Evolutionary conservation across 2,113 vertebrate species (phyloP).

Genomic region (Lamprologus sp.): DNA sequence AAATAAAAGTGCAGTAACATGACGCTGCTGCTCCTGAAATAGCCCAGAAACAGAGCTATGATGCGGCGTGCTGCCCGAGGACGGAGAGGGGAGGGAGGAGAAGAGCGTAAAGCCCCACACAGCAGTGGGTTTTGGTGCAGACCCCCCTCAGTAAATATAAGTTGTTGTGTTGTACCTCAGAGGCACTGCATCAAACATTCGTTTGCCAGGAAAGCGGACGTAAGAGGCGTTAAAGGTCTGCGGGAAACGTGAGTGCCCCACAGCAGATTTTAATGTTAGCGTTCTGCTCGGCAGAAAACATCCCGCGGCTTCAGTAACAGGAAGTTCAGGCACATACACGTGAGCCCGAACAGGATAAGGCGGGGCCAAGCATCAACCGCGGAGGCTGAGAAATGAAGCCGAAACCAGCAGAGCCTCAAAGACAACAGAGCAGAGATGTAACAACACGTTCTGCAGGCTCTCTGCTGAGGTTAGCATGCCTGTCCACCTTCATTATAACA

Average conservation of each 20-base stretch:
- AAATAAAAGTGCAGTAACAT: slow-evolving; percentile 29
- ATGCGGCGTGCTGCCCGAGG: background rate
- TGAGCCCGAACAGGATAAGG: background rate
- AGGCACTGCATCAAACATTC: background rate
- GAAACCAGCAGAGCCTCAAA: background rate
- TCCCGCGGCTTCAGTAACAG: background rate
- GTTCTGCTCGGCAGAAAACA: background rate
- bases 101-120: background rate
- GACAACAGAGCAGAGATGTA: background rate
- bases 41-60: slow-evolving; percentile 11
- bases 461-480: background rate
- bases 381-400: background rate
- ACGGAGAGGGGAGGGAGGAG: background rate
- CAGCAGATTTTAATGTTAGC: background rate
- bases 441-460: background rate
- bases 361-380: background rate
- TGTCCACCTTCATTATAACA: background rate
- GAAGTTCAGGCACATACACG: background rate
- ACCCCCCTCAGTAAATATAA: background rate
- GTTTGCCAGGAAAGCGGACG: background rate
- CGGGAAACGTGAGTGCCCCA: background rate
- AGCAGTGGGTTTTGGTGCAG: background rate
- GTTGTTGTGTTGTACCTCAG: background rate
- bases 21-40: slow-evolving; percentile 44
- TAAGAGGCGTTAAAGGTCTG: background rate